Percentiles rank a stretch among this genome's conserved stretches.
phyloP scores from a whole-genome alignment of 2,113 vertebrate species.

The Phaethornis superciliosus region DNA sequence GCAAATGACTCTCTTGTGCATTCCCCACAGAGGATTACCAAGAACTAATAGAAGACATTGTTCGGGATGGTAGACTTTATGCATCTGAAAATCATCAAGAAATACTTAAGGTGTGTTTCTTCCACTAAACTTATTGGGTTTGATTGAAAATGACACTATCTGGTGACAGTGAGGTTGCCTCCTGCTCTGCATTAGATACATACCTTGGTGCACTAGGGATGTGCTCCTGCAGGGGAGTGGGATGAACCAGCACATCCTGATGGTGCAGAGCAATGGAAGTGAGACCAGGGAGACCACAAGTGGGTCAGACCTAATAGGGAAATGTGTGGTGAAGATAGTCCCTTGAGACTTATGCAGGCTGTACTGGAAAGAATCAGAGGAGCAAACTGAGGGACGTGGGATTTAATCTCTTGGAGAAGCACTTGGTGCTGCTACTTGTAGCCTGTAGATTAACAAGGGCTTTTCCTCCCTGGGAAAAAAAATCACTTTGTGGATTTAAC shows the following conservation, averaged over 20 bases:
- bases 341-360: background rate
- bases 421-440: background rate
- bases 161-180: background rate
- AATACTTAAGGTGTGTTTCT: slow-evolving; percentile 89
- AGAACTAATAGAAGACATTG: slow-evolving; percentile 97
- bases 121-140: background rate
- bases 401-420: background rate
- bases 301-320: background rate
- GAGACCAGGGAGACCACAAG: background rate
- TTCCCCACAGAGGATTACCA: slow-evolving; percentile 93
- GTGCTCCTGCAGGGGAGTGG: background rate
- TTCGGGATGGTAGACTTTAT: slow-evolving; percentile 94
- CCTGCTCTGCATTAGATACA: background rate
- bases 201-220: background rate
- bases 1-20: slow-evolving; percentile 27
- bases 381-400: background rate
- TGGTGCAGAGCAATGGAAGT: background rate
- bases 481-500: background rate
- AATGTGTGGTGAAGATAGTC: background rate
- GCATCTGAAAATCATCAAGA: slow-evolving; percentile 99
- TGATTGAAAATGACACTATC: background rate
- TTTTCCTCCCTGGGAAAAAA: background rate
- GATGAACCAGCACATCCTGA: background rate
- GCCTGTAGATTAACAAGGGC: background rate
- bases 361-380: background rate